Percentiles rank a stretch among this genome's conserved stretches.
phyloP scores from a whole-genome alignment of 2,113 vertebrate species.

The Motacilla alba region DNA sequence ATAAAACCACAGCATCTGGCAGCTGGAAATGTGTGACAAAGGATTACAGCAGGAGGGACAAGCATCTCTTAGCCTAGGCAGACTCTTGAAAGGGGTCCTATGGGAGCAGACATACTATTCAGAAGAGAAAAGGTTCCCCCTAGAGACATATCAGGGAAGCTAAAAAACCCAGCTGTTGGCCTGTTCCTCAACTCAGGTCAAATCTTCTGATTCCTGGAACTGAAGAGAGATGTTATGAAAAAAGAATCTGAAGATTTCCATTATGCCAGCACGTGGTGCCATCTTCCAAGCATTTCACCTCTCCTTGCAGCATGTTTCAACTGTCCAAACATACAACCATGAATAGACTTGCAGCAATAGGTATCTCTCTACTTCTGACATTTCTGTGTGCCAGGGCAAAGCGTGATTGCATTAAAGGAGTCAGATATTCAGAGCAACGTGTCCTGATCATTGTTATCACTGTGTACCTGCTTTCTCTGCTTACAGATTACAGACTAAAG shows the following conservation, averaged over 20 bases:
- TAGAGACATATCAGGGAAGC: background rate
- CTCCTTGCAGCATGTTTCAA: background rate
- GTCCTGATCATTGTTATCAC: background rate
- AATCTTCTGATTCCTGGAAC: background rate
- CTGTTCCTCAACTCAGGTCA: background rate
- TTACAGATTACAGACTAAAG: background rate
- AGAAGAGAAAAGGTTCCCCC: slow-evolving; percentile 9
- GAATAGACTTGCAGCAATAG: background rate
- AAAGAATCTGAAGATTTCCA: background rate
- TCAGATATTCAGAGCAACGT: background rate
- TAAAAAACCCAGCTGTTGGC: background rate
- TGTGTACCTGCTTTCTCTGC: background rate
- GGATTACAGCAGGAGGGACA: background rate
- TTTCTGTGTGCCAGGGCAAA: background rate
- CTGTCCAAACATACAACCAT: background rate
- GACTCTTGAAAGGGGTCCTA: background rate
- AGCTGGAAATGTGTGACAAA: background rate
- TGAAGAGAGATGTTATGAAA: background rate
- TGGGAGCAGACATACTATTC: background rate
- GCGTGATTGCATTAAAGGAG: background rate
- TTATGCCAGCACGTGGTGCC: background rate
- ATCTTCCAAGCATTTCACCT: background rate
- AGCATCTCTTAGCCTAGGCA: background rate
- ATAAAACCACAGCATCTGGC: background rate
- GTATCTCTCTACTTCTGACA: background rate